Base-by-base conservation (phyloP, 30 jellyfish, hydroid and myxozoan genomes). In the Aurelia sp. region DNA sequence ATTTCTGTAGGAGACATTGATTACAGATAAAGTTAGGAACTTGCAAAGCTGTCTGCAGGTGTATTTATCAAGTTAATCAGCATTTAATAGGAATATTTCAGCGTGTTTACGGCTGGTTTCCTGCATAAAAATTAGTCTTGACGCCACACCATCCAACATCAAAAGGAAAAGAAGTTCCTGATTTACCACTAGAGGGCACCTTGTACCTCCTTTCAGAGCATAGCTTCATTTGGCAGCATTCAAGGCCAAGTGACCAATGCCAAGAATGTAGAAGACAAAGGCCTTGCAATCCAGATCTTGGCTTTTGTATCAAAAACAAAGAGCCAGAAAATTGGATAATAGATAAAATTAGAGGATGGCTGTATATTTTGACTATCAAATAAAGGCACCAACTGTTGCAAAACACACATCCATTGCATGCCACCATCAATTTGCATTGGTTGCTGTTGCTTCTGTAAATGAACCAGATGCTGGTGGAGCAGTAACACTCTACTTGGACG, bases 301-400 rank as follows among this genome's bases (percentile, higher is more conserved):
- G 33, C 52, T 13, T 19, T 24, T 69, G 63, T 10, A 69, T 62
- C 48, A 51, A 19, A 44, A 11, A 4, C 13, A 48, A 71, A 59
- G 60, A 7, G 24, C 51, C 67, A 17, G 88, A 61, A 62, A 60
- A 13, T 8, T 75, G 19, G 57, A 15, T 17, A 10, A 51, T 59
- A 19, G 18, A 48, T 72, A 7, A 60, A 77, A 30, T 8, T 5
- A 10, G 4, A 63, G 4, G 41, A 95, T 95, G 99, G 99, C 99
- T 11, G 99, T 95, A 22, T 95, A 95, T 69, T 95, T 95, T 72
- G 99, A 95, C 69, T 95, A 95, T 75, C 84, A 86, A 74, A 80
- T 90, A 30, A 66, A 78, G 22, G 70, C 96, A n/a, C 96, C 91
- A 38, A 76, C 89, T 19, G 88, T 74, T 27, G 94, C 91, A 50